These are phyloP conservation scores for Leucosticte australis DNA, from an alignment of 2,113 vertebrate species.

Conservation along the genomic window DNA sequence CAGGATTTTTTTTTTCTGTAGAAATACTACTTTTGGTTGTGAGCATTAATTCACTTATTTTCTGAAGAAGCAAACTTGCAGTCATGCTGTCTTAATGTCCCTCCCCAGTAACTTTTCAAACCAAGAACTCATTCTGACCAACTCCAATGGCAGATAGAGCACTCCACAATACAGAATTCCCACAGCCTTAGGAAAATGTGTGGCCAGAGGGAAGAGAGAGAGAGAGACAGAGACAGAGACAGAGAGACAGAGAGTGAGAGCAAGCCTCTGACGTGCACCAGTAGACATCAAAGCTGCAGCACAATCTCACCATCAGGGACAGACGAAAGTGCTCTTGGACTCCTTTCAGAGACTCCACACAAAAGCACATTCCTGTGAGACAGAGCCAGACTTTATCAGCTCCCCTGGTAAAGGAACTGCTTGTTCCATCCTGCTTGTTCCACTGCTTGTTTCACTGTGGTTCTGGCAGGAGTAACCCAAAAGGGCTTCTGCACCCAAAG, in stretches of 20 bases:
- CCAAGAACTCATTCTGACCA: not conserved
- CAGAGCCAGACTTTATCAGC: not conserved
- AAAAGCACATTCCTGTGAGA: not conserved
- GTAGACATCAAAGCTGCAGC: not conserved
- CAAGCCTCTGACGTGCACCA: not conserved
- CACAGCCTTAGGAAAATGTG: not conserved
- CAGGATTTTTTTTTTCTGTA: accelerated
- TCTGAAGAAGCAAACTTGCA: not conserved
- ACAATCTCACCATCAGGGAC: not conserved
- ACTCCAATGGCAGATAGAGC: not conserved
- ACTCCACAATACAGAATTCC: not conserved
- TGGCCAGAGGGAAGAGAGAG: not conserved
- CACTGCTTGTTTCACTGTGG: not conserved
- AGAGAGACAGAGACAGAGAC: not conserved
- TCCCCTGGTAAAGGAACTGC: not conserved
- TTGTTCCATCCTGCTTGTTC: not conserved
- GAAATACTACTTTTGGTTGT: not conserved
- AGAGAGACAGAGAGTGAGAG: not conserved
- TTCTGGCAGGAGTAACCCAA: not conserved
- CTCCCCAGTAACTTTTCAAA: not conserved
- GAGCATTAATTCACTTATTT: not conserved
- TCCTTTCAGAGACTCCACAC: not conserved
- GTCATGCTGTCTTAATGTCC: not conserved
- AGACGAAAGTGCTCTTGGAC: not conserved
- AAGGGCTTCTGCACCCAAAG: not conserved